phyloP scores from a whole-genome alignment of 2,113 vertebrate genomes.

The Gymnogyps californianus region DNA sequence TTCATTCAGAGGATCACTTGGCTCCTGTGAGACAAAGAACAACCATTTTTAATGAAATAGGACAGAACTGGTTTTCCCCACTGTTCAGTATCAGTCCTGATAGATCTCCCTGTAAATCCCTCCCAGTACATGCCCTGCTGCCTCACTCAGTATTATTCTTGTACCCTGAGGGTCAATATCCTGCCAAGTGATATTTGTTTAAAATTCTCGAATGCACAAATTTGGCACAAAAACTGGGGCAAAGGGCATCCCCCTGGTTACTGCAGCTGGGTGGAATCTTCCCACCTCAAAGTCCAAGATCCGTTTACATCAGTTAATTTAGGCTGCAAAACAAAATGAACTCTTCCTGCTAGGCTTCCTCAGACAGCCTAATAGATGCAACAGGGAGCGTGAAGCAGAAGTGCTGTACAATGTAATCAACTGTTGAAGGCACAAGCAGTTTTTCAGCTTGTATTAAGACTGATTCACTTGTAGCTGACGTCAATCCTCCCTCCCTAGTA shows the following conservation, averaged over 20 bases:
- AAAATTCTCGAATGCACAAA: conserved; percentile 39
- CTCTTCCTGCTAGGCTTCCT: conserved; percentile 4
- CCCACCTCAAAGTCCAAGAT: conserved; percentile 64
- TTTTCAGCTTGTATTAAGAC: conserved; percentile 7
- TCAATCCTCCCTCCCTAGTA: not conserved
- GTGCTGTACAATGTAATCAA: not conserved
- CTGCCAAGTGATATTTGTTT: conserved; percentile 46
- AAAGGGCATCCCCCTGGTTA: conserved; percentile 61
- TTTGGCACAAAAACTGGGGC: conserved; percentile 38
- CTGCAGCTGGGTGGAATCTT: conserved; percentile 51
- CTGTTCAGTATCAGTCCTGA: not conserved
- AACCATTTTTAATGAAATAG: not conserved
- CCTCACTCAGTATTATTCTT: not conserved
- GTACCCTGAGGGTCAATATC: not conserved
- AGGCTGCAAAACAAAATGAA: conserved; percentile 20
- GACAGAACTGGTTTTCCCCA: not conserved
- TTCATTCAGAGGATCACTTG: not conserved
- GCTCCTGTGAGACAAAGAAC: not conserved
- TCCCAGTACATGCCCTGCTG: not conserved
- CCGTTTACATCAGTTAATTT: not conserved
- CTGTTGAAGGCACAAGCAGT: not conserved
- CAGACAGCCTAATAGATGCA: not conserved
- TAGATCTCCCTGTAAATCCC: not conserved
- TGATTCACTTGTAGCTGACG: conserved; percentile 30
- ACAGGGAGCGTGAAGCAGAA: not conserved